A percentile compares a stretch with the other conserved stretches of the same genome.
These are phyloP conservation scores for Epizoanthus ramosus DNA, from an alignment of 92 coral and sea anemone genomes.

Conservation along the genomic window DNA sequence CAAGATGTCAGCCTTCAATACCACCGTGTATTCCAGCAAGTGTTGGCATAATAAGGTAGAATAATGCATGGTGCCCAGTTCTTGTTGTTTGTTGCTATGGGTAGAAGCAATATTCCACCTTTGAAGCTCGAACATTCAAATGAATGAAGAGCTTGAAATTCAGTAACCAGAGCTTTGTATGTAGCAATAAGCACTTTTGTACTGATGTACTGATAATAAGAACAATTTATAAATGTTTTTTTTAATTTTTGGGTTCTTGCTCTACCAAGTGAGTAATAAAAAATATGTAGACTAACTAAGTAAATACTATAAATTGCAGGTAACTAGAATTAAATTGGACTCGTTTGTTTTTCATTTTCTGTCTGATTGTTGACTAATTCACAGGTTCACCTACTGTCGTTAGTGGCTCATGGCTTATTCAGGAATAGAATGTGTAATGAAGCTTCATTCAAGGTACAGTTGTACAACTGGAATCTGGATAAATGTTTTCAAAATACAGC, in stretches of 20 bases:
- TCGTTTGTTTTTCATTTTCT: background rate
- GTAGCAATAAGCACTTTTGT: too few relatives aligned
- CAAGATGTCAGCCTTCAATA: too few relatives aligned
- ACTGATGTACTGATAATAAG: background rate
- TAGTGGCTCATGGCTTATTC: conserved; percentile 78
- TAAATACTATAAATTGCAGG: background rate
- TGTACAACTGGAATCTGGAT: background rate
- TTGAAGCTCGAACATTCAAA: too few relatives aligned
- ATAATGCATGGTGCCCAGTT: too few relatives aligned
- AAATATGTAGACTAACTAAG: background rate
- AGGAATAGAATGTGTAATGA: conserved; percentile 80
- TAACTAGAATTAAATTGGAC: too few relatives aligned
- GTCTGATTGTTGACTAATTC: background rate
- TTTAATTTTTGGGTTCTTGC: background rate
- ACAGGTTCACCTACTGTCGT: conserved; percentile 84
- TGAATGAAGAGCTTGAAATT: too few relatives aligned
- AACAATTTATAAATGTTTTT: background rate
- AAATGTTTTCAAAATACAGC: background rate
- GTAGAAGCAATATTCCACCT: too few relatives aligned
- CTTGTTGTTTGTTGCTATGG: too few relatives aligned
- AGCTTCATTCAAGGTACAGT: conserved; percentile 67
- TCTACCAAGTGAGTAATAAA: background rate
- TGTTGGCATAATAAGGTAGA: too few relatives aligned
- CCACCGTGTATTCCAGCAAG: too few relatives aligned
- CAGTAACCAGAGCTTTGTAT: background rate